A percentile compares a stretch with the other conserved stretches of the same genome.
These are phyloP conservation scores for Anthoscopus minutus DNA, from an alignment of 2,113 vertebrate genomes.

Conservation along the genomic window DNA sequence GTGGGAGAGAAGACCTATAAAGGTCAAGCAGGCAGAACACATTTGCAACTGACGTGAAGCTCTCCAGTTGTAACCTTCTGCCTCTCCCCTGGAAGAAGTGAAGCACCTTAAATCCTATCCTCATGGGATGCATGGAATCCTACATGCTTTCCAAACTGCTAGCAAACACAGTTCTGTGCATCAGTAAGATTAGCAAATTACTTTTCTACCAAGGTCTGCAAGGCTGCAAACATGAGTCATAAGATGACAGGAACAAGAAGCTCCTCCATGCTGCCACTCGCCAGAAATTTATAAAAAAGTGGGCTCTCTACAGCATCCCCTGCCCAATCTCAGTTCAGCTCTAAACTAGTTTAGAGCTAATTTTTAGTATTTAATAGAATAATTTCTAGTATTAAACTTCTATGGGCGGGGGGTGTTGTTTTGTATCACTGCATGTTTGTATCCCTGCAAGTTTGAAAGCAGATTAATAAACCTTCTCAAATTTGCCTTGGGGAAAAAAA, in stretches of 20 bases:
- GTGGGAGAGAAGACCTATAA: background rate
- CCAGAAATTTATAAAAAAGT: background rate
- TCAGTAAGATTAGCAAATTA: background rate
- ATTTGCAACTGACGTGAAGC: background rate
- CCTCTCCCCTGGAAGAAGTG: background rate
- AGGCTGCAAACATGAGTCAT: background rate
- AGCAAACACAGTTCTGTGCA: background rate
- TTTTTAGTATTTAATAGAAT: too few relatives aligned
- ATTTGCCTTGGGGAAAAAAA: background rate
- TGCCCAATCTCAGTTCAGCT: background rate
- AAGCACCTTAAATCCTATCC: background rate
- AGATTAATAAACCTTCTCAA: background rate
- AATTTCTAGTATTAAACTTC: background rate
- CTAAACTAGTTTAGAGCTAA: too few relatives aligned
- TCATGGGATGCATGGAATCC: background rate
- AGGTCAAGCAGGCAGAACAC: background rate
- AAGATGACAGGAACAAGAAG: background rate
- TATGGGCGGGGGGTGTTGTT: fast-evolving
- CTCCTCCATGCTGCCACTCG: background rate
- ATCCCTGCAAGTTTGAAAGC: background rate
- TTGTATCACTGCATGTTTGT: background rate
- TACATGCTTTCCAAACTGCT: background rate
- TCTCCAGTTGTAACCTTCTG: background rate
- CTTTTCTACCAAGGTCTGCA: background rate
- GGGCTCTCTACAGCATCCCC: background rate